Evolutionary conservation across 1,140 invertebrate genomes (phyloP).

Genomic region (Chironomus tepperi): DNA sequence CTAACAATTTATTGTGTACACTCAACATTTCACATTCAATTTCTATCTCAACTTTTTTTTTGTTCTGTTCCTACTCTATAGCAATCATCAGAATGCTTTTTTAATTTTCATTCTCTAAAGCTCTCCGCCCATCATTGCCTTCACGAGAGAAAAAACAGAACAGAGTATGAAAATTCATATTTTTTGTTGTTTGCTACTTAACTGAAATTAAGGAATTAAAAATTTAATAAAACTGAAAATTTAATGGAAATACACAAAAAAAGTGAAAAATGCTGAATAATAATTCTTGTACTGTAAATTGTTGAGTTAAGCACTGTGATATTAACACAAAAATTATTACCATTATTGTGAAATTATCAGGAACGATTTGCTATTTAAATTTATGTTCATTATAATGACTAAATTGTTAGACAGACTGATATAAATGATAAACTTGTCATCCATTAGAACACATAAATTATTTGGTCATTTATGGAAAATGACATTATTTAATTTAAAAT

Average conservation of each 20-base stretch:
- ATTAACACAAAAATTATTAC: not conserved
- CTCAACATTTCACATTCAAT: conserved; percentile 1
- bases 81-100: too few species aligned
- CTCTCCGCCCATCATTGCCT: too few species aligned
- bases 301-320: conserved; percentile 4
- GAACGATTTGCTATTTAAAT: too few species aligned
- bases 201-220: too few species aligned
- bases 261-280: not conserved
- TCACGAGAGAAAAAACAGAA: too few species aligned
- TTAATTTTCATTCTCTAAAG: too few species aligned
- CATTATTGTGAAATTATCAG: not conserved
- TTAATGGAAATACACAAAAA: not conserved
- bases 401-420: not conserved
- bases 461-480: too few species aligned
- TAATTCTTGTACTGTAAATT: not conserved
- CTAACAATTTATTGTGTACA: conserved; percentile 9
- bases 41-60: not conserved
- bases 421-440: not conserved
- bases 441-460: not conserved
- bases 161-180: too few species aligned
- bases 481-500: too few species aligned
- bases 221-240: not conserved
- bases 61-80: not conserved
- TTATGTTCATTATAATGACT: not conserved
- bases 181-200: too few species aligned